Evolutionary conservation across 2,888 invertebrate species (phyloP), one percentile per base, ranked within the genome.

Genomic region (Lepeophtheirus nordmannii): DNA sequence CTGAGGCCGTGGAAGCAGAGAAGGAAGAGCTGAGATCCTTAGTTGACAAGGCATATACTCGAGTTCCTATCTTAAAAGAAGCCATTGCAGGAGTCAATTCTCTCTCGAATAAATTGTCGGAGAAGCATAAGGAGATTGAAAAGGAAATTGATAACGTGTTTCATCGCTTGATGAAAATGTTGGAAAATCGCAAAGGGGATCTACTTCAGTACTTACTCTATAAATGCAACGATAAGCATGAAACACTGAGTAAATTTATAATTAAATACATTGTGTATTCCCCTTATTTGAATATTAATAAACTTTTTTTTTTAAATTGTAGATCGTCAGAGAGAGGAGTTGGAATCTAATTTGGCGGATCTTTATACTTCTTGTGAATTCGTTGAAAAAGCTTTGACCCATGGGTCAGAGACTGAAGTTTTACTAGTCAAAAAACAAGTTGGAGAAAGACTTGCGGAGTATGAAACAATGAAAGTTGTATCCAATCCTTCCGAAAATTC

Each of bases 371-470:
- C 77, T 68, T 77, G 77, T 70, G 75, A 76, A 58, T 74, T 78
- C 67, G 78, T 78, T 7, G 76, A 78, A 68, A 76, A 77, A 58
- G 76, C 78, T 0, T 71, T 79, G n/a, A 72, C 73, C 56, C 74
- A 75, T 68, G 77, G 77, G 46, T 76, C 73, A 68, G 77, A 77
- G 68, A 78, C 76, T 23, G 78, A 78, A 69, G 74, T 78, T 56
- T 72, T 79, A 20, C 73, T 79, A 62, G 76, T 78, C 46, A 76
- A 75, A 71, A 79, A 78, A 68, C 78, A 79, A 71, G 75, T 78
- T 72, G 73, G 74, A 3, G 76, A 76, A 62, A 74, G 76, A 65
- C 72, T 78, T 56, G 72, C 74, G 65, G 75, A 76, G 68, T 73
- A 76, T 69, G 72, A 72, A 64, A 71, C 69, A 37, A 70, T 71